Evolutionary conservation across 2,888 invertebrate genomes (phyloP).

Genomic region (Bugulina stolonifera): DNA sequence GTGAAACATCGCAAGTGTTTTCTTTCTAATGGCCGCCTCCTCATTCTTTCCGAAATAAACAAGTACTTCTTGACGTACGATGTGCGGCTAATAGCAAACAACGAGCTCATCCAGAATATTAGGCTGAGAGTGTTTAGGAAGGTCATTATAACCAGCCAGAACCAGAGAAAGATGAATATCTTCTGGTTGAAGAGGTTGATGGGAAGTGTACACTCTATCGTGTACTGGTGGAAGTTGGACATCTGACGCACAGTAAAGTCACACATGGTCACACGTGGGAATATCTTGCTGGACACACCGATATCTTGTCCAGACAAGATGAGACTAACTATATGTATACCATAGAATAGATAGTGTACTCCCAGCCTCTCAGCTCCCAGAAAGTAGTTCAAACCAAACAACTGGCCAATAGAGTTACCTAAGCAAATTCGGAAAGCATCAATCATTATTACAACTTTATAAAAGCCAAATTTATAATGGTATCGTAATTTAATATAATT

Average conservation of each 20-base stretch:
- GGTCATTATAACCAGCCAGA: constrained; percentile 50
- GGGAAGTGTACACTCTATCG: constrained; percentile 33
- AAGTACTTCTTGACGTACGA: constrained; percentile 29
- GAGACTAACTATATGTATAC: constrained; percentile 54
- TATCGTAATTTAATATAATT: background rate
- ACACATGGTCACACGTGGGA: constrained; percentile 50
- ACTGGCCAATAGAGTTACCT: constrained; percentile 53
- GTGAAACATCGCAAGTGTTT: constrained; percentile 24
- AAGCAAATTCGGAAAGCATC: too few species aligned
- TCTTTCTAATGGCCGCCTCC: constrained; percentile 25
- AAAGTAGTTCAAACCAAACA: constrained; percentile 55
- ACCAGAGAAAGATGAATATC: constrained; percentile 52
- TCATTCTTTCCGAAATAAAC: constrained; percentile 28
- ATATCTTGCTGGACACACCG: constrained; percentile 41
- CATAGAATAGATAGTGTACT: constrained; percentile 44
- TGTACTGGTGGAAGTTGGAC: constrained; percentile 41
- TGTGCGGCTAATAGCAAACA: constrained; percentile 29
- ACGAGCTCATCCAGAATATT: constrained; percentile 39
- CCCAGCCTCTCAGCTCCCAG: constrained; percentile 45
- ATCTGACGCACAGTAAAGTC: constrained; percentile 50
- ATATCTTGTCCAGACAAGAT: constrained; percentile 47
- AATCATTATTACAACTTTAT: background rate
- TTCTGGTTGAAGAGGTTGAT: constrained; percentile 44
- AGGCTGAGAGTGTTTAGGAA: constrained; percentile 44
- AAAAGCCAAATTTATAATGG: background rate